Conservation (phyloP, 64 coral and sea anemone genomes). For the Cladopsammia gracilis region DNA sequence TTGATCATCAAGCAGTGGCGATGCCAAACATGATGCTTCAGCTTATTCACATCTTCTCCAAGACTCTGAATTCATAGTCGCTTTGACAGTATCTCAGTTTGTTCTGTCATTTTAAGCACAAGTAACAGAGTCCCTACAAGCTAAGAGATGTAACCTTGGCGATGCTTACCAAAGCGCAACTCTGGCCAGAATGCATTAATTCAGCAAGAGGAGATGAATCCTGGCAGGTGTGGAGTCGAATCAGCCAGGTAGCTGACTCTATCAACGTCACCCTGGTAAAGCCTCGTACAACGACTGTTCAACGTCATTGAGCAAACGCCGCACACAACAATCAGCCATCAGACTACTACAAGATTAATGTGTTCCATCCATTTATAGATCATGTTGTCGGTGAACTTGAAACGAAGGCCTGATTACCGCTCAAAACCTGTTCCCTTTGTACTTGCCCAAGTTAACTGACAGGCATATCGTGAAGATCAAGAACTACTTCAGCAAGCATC, state of each 20-base stretch:
- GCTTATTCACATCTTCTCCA: slow-evolving; percentile 16
- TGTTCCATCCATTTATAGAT: slow-evolving; percentile 59
- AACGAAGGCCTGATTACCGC: slow-evolving; percentile 31
- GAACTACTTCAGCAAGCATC: slow-evolving; percentile 29
- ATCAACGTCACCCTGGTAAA: slow-evolving; percentile 49
- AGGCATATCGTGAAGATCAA: slow-evolving; percentile 46
- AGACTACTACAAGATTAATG: slow-evolving; percentile 58
- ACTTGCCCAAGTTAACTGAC: slow-evolving; percentile 56
- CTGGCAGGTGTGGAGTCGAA: background rate
- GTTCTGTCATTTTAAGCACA: slow-evolving; percentile 11
- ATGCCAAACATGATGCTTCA: slow-evolving; percentile 18
- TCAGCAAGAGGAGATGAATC: background rate
- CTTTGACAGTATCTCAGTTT: slow-evolving; percentile 3
- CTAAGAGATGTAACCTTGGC: background rate
- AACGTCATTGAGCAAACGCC: slow-evolving; percentile 57
- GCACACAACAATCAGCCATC: slow-evolving; percentile 58
- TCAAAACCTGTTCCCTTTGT: slow-evolving; percentile 57
- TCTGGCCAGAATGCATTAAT: background rate
- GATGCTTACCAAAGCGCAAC: background rate
- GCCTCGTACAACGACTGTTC: slow-evolving; percentile 61
- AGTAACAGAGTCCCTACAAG: slow-evolving; percentile 1
- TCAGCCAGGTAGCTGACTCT: slow-evolving; percentile 6
- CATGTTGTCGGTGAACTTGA: slow-evolving; percentile 64
- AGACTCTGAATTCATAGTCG: slow-evolving; percentile 19
- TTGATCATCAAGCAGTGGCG: background rate